A percentile compares a stretch with the other conserved stretches of the same genome.
These are phyloP conservation scores for Wiebesia pumilae DNA, from an alignment of 1,140 invertebrate genomes.

Conservation along the genomic window DNA sequence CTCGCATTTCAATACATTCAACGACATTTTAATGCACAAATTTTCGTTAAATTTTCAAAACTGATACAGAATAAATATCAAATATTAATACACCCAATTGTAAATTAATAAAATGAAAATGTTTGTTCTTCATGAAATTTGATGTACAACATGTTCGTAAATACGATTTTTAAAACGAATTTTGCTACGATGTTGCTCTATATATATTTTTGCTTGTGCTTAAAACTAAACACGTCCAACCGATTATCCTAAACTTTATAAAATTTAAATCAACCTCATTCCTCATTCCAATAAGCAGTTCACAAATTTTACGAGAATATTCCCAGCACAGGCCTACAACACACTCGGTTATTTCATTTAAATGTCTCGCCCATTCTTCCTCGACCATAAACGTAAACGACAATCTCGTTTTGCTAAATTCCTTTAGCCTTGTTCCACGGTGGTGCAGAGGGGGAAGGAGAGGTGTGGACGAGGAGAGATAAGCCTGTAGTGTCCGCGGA, in stretches of 20 bases:
- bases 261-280: neutral
- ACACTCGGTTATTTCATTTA: neutral
- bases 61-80: no score
- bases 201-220: neutral
- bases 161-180: neutral
- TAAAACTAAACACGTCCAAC: neutral
- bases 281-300: neutral
- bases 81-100: no score
- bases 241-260: neutral
- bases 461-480: neutral
- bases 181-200: neutral
- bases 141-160: no score
- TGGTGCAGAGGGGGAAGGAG: neutral
- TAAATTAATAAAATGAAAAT: no score
- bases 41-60: no score
- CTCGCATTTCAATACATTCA: no score
- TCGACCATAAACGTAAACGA: neutral
- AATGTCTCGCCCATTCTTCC: neutral
- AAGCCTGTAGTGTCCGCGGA: neutral
- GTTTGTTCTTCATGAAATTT: no score
- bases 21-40: no score
- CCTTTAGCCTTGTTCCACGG: neutral
- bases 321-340: neutral
- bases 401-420: constrained; percentile 32
- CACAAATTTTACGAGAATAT: neutral